Evolutionary conservation across 2,113 vertebrate species (phyloP), one percentile per base, ranked within the genome.

Genomic region (Falcunculus frontatus): DNA sequence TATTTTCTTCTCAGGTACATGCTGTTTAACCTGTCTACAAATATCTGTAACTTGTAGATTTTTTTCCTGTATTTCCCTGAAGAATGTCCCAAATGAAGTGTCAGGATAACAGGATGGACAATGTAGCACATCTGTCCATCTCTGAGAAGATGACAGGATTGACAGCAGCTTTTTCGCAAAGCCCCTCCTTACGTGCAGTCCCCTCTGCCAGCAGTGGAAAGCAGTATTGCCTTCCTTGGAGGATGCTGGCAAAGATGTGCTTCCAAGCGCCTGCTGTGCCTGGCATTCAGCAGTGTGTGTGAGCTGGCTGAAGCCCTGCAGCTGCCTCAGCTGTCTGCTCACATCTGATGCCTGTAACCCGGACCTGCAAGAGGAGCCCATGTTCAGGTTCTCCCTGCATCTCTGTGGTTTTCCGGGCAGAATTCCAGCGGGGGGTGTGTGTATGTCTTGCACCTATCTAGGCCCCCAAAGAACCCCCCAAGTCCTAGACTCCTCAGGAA

Each of bases 271-370:
- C 44, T 26, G 32, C 14, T 53, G 30, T 5, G 16, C 46, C 47
- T 0, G 0, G 23, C 44, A 59, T 11, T 27, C 69, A 25, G 50
- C 87, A 39, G 27, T 0, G 5, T 16, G 42, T 15, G 14, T 6
- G 56, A 75, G 41, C 49, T 60, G 55, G 10, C 49, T 63, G 74
- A 37, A 63, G 49, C 49, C 35, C 59, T 14, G 23, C 32, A 32
- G 32, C 37, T 72, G 63, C 30, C 49, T 16, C 22, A 13, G 0
- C 16, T 53, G 11, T 9, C 53, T 50, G 64, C 35, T 64, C 44
- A 25, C n/a, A 23, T 3, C 27, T 6, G 20, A 8, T 26, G 75
- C 46, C 44, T 13, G 9, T 22, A 23, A 27, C 37, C 30, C 2
- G 0, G 9, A 30, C 3, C 56, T 62, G 72, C 1, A 3, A 27